Evolutionary conservation across 2,888 invertebrate species (phyloP), one percentile per base, ranked within the genome.

Genomic region (Drosophila birchii): DNA sequence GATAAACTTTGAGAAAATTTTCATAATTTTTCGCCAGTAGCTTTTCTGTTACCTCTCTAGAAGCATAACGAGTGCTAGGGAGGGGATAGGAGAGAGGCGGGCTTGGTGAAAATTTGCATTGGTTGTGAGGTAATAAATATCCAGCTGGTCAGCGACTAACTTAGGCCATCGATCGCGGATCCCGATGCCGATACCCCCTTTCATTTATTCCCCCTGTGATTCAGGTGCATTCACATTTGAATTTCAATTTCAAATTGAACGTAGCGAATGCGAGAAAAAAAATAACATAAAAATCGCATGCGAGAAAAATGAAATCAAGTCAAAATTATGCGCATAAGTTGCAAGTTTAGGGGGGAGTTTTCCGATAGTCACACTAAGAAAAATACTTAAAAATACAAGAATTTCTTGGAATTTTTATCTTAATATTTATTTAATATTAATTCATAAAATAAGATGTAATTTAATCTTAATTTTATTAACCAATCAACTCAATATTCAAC

Each of bases 321-420:
- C 86, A 86, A 86, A 84, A 86, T 86, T 88, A 86, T 86, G 86
- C 86, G 86, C 86, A 86, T 86, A 86, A 86, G 87, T 84, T 88
- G 67, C 29, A 12, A 29, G 56, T 20, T 29, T 18, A n/a, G 59
- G 29, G 29, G 45, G 49, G 53, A 23, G 56, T 53, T 36, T 53
- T 36, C 9, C 23, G 41, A 16, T 29, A 34, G 60, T 0, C 23
- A 20, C 60, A 60, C 54, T 6, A 3, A 12, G 12, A 12, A 20
- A 39, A 59, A 58, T 23, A n/a, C 7, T 12, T 12, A 7, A 0
- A 9, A 7, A 4, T 12, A 20, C 5, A 16, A 14, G 0, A 2
- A 8, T 34, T 18, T 2, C 23, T 23, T 23, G 23, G 23, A 23
- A 23, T 23, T 23, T 23, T 23, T 23, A 23, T 23, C 1, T 23